phyloP scores from a whole-genome alignment of 2,797 vertebrate genomes.

The Microctenopoma lineatum region DNA sequence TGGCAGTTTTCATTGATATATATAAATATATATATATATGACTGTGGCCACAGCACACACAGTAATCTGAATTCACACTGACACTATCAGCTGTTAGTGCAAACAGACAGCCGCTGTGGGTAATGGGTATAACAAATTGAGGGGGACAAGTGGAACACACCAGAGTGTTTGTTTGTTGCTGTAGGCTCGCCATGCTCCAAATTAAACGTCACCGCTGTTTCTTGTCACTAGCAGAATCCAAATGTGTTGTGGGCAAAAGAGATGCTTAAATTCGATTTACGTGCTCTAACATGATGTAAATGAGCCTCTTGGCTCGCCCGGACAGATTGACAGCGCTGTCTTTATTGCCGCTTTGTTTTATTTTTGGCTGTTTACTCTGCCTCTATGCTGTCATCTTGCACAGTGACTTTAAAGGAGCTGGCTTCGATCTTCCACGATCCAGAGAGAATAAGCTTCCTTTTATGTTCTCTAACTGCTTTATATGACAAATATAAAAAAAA shows the following conservation, averaged over 20 bases:
- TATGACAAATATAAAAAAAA: constrained; percentile 70
- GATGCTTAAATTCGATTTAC: constrained; percentile 68
- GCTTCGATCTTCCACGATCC: constrained; percentile 66
- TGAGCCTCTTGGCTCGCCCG: constrained; percentile 55
- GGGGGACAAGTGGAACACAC: constrained; percentile 76
- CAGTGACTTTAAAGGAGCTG: constrained; percentile 56
- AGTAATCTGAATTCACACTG: constrained; percentile 4
- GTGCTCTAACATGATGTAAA: constrained; percentile 68
- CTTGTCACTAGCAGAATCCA: constrained; percentile 60
- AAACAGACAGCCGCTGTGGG: constrained; percentile 34
- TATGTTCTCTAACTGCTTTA: constrained; percentile 69
- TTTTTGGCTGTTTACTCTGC: constrained; percentile 80
- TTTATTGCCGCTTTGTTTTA: constrained; percentile 73
- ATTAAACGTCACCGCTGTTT: constrained; percentile 61
- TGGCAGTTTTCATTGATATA: too few relatives aligned
- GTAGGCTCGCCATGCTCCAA: constrained; percentile 59
- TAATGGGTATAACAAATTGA: constrained; percentile 69
- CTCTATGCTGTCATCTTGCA: constrained; percentile 68
- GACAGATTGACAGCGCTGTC: constrained; percentile 74
- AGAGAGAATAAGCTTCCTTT: constrained; percentile 67
- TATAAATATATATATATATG: too few relatives aligned
- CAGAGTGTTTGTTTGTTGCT: constrained; percentile 64
- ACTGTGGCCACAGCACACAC: not conserved
- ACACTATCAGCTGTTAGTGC: constrained; percentile 7
- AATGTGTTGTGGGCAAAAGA: constrained; percentile 58